These are phyloP conservation scores for Glossophaga mutica DNA, from an alignment of 2,797 vertebrate species.

Conservation along the genomic window DNA sequence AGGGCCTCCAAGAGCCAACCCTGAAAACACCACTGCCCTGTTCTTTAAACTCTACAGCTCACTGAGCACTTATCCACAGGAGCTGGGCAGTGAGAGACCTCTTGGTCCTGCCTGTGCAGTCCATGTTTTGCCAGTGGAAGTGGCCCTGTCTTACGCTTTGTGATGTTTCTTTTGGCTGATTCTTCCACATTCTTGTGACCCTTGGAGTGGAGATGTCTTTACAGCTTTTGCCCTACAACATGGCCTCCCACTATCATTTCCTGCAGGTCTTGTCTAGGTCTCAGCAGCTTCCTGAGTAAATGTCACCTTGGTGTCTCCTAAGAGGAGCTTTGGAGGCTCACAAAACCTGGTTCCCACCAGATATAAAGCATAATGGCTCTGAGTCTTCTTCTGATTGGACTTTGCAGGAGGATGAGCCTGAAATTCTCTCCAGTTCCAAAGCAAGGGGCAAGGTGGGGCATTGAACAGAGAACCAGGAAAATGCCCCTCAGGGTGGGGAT, in stretches of 20 bases:
- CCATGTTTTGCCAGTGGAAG: conserved; percentile 57
- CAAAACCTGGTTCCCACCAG: neutral
- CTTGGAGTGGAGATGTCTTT: conserved; percentile 69
- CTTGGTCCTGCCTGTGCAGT: neutral
- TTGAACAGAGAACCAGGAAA: conserved; percentile 21
- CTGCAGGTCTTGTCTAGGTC: conserved; percentile 44
- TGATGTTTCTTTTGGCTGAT: conserved; percentile 76
- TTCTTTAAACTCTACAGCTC: neutral
- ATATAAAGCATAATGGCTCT: neutral
- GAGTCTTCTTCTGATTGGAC: neutral
- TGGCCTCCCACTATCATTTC: conserved; percentile 72
- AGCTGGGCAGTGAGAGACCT: conserved; percentile 10
- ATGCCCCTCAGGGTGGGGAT: conserved; percentile 33
- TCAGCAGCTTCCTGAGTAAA: conserved; percentile 62
- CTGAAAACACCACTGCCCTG: neutral
- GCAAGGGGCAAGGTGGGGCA: neutral
- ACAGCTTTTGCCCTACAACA: conserved; percentile 59
- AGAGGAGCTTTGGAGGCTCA: neutral
- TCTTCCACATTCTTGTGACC: conserved; percentile 69
- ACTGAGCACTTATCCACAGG: neutral
- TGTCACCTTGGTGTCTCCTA: conserved; percentile 57
- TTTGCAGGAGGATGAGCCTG: neutral
- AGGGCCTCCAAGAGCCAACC: conserved; percentile 18
- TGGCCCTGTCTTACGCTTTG: conserved; percentile 55
- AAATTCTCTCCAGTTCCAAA: conserved; percentile 24